phyloP scores from a whole-genome alignment of 2,888 invertebrate species.

The Tipula helvola region DNA sequence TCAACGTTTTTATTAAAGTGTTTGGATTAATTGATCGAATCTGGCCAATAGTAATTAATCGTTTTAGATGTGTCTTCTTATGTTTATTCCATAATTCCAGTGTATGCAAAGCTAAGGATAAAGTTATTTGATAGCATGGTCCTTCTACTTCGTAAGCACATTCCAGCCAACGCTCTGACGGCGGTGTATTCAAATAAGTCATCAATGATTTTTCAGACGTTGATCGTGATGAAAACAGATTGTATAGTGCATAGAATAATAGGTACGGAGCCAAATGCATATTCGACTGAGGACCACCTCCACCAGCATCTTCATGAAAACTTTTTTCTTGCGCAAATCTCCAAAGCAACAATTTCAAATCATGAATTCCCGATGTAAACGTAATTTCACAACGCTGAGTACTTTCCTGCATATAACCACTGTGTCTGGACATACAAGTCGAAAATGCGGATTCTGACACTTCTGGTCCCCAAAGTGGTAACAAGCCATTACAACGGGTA shows the following conservation, averaged over 20 bases:
- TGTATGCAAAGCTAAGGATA: conserved; percentile 68
- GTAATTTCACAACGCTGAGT: conserved; percentile 36
- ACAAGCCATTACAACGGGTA: conserved; percentile 90
- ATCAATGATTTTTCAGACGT: conserved; percentile 59
- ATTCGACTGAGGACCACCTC: conserved; percentile 92
- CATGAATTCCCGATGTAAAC: conserved; percentile 57
- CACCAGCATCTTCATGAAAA: conserved; percentile 96
- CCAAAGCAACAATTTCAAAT: conserved; percentile 76
- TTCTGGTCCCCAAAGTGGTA: conserved; percentile 94
- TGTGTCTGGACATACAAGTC: conserved; percentile 83
- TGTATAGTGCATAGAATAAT: conserved; percentile 87
- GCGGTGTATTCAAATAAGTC: conserved; percentile 52
- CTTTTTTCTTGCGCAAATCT: conserved; percentile 89
- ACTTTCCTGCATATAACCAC: conserved; percentile 58
- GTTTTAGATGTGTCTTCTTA: conserved; percentile 57
- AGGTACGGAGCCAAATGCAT: conserved; percentile 94
- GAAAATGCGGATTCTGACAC: conserved; percentile 89
- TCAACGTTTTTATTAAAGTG: conserved; percentile 36
- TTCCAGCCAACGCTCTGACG: conserved; percentile 58
- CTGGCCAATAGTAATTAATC: conserved; percentile 67
- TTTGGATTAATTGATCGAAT: conserved; percentile 56
- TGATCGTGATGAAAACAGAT: conserved; percentile 76
- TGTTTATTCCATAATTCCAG: conserved; percentile 64
- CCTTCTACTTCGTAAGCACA: conserved; percentile 84
- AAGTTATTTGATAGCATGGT: conserved; percentile 74